Evolutionary conservation across 2,888 invertebrate species (phyloP), one percentile per base, ranked within the genome.

Genomic region (Scelioninae gen. 1): DNA sequence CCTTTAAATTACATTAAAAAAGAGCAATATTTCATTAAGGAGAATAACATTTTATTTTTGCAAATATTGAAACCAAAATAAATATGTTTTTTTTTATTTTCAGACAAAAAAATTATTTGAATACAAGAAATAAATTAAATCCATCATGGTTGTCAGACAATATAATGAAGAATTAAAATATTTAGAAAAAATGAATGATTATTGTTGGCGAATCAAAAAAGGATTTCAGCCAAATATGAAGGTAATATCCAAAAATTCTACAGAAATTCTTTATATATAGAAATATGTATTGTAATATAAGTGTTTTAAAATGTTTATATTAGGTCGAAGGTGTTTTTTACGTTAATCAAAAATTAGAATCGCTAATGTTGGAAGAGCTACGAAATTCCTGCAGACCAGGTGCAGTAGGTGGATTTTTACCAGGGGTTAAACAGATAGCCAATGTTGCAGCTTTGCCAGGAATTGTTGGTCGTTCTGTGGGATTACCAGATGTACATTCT

Each of bases 161-260:
- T 99, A 98, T 92, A 95, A 97, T 82, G 99, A 99, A 86, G 99
- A 99, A 92, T 93, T 98, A 29, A 95, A 97, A 89, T 99, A 96
- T 91, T 93, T 99, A 86, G 98, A 99, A 91, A 98, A 97, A 93
- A 94, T 98, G 4, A 95, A 94, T 88, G 95, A 96, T 11, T 94
- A 96, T 90, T 95, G 95, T 87, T 99, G 99, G 98, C 95, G 94
- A 90, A 99, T 99, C 84, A 99, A 99, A 90, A 99, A 97, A 92
- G 99, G 99, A 4, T 99, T 99, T 92, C 99, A 99, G 90, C 98
- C 99, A 0, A 99, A 99, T 89, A 99, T 99, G 99, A 98, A 98
- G 89, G 95, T 95, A 90, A 63, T 47, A 15, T 38, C 38, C 38
- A 38, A 38, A 38, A 38, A 4, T 38, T 10, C 38, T 23, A 23